These are phyloP conservation scores for Paramormyrops kingsleyae DNA, from an alignment of 2,113 vertebrate species.

Conservation along the genomic window DNA sequence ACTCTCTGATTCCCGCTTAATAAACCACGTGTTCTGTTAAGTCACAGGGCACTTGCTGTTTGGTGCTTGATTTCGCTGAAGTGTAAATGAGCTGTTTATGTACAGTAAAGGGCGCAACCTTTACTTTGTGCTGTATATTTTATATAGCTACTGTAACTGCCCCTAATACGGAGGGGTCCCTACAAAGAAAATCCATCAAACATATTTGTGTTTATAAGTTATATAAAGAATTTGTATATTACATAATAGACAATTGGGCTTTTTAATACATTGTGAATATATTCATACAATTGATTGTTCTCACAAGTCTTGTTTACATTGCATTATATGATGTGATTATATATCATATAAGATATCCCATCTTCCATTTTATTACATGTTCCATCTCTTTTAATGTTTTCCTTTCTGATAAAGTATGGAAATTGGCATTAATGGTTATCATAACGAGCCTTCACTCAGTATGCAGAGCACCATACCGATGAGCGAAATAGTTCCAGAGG, in stretches of 20 bases:
- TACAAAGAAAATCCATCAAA: slow-evolving; percentile 38
- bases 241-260: slow-evolving; percentile 39
- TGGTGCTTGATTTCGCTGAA: slow-evolving; percentile 53
- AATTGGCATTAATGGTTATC: slow-evolving; percentile 97
- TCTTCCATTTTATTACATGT: slow-evolving; percentile 44
- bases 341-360: slow-evolving; percentile 45
- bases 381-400: slow-evolving; percentile 39
- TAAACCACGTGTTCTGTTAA: slow-evolving; percentile 16
- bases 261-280: slow-evolving; percentile 26
- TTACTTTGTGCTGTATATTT: slow-evolving; percentile 49
- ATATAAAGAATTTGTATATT: slow-evolving; percentile 44
- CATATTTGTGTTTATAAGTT: slow-evolving; percentile 28
- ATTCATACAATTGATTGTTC: slow-evolving; percentile 25
- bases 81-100: slow-evolving; percentile 35
- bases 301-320: slow-evolving; percentile 18
- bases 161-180: slow-evolving; percentile 61
- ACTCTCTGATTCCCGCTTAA: slow-evolving; percentile 21
- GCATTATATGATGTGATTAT: slow-evolving; percentile 26
- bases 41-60: slow-evolving; percentile 9
- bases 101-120: slow-evolving; percentile 50
- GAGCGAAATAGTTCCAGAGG: slow-evolving; percentile 67
- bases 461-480: slow-evolving; percentile 78
- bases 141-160: slow-evolving; percentile 29
- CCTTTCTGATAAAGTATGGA: slow-evolving; percentile 87
- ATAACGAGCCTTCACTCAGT: slow-evolving; percentile 83